Conservation (phyloP, 2,888 invertebrate species). For the Caenorhabditis wallacei region DNA sequence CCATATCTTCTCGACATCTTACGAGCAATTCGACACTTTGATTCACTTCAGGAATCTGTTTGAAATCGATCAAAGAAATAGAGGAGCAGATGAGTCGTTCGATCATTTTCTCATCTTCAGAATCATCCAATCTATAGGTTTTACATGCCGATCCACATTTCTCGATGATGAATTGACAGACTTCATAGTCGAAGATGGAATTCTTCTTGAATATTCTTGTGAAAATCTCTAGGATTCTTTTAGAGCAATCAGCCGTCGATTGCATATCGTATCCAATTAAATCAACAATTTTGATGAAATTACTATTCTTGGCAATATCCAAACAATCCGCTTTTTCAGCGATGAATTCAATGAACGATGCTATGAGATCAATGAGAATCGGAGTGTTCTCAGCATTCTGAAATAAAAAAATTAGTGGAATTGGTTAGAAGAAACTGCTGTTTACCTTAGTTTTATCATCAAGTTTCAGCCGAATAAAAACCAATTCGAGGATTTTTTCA, state of each 20-base stretch:
- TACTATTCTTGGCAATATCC: background rate
- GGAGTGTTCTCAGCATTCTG: conserved; percentile 13
- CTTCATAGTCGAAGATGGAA: conserved; percentile 3
- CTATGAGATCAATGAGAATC: conserved; percentile 34
- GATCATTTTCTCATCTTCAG: conserved; percentile 21
- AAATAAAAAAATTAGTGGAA: background rate
- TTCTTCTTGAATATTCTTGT: conserved; percentile 17
- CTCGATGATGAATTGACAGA: conserved; percentile 43
- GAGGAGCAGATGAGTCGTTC: conserved; percentile 47
- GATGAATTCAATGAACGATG: conserved; percentile 36
- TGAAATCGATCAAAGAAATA: conserved; percentile 33
- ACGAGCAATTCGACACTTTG: conserved; percentile 41
- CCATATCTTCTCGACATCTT: conserved; percentile 48
- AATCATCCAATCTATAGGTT: conserved; percentile 41
- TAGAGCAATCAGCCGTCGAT: conserved; percentile 28
- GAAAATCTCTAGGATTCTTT: conserved; percentile 43
- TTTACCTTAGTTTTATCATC: conserved; percentile 47
- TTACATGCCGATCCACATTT: conserved; percentile 44
- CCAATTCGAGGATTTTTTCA: conserved; percentile 35
- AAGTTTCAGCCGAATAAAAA: conserved; percentile 28
- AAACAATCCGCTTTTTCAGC: background rate
- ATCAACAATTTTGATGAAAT: conserved; percentile 36
- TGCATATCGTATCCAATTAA: conserved; percentile 47
- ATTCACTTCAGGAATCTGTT: conserved; percentile 11
- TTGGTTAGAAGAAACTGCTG: no score